Percentiles rank a stretch among this genome's conserved stretches.
Conservation (phyloP, 2,797 vertebrate genomes). For the Clarias fuscus region DNA sequence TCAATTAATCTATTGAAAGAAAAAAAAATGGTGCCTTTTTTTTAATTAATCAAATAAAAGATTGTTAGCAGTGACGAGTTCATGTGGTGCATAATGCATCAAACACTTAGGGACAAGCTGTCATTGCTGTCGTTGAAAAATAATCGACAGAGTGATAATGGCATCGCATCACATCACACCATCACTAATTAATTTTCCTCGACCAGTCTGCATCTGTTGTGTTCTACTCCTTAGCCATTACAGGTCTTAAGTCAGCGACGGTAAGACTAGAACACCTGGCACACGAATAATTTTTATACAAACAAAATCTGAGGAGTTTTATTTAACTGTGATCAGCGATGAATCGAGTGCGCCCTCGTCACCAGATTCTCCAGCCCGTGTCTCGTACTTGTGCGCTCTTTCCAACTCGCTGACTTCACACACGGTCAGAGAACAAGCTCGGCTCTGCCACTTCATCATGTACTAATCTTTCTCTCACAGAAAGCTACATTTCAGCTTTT, state of each 20-base stretch:
- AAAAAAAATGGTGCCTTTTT: too few species aligned
- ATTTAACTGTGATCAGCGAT: not conserved
- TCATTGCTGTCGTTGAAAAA: not conserved
- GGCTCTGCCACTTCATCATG: conserved; percentile 8
- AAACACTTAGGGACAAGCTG: not conserved
- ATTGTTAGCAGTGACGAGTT: not conserved
- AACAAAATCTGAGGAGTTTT: not conserved
- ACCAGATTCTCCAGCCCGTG: not conserved
- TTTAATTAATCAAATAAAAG: not conserved
- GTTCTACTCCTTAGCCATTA: not conserved
- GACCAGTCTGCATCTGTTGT: not conserved
- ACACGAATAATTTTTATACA: not conserved
- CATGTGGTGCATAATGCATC: not conserved
- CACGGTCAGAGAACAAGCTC: not conserved
- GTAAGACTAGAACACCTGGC: not conserved
- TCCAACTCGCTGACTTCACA: conserved; percentile 5
- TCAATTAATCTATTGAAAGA: not conserved
- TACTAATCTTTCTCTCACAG: not conserved
- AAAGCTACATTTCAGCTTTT: conserved; percentile 25
- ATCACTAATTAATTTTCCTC: not conserved
- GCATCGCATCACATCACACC: not conserved
- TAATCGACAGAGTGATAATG: not conserved
- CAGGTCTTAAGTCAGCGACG: not conserved
- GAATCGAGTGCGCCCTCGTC: not conserved
- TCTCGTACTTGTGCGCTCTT: not conserved